phyloP scores from a whole-genome alignment of 2,888 invertebrate genomes.

The Andricus curvator region DNA sequence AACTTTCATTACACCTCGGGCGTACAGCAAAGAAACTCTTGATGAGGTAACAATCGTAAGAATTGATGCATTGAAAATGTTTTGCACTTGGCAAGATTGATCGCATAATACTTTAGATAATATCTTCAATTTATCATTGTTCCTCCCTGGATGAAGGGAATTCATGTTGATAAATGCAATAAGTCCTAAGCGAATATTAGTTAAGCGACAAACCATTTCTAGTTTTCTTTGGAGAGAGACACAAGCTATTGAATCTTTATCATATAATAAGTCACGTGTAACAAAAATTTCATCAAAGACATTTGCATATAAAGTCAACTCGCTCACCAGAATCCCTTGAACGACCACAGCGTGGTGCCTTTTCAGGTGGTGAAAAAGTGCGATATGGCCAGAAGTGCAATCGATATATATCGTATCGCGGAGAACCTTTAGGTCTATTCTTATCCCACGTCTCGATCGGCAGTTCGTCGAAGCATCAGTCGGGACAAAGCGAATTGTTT shows the following conservation, averaged over 20 bases:
- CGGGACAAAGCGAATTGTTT: conserved; percentile 54
- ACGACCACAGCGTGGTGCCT: not conserved
- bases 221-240: too few species aligned
- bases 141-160: not conserved
- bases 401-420: not conserved
- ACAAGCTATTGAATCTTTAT: too few species aligned
- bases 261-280: too few species aligned
- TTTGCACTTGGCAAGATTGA: conserved; percentile 12
- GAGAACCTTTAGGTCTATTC: conserved; percentile 11
- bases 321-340: not conserved
- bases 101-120: conserved; percentile 16
- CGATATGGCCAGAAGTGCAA: not conserved
- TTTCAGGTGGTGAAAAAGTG: not conserved
- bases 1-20: conserved; percentile 55
- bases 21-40: conserved; percentile 50
- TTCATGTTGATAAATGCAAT: too few species aligned
- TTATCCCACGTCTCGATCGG: conserved; percentile 13
- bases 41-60: conserved; percentile 31
- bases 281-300: not conserved
- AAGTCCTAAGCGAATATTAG: too few species aligned
- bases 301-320: not conserved
- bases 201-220: too few species aligned
- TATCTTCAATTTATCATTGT: conserved; percentile 25
- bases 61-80: conserved; percentile 32
- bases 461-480: not conserved